Percentiles rank a stretch among this genome's conserved stretches.
phyloP scores from a whole-genome alignment of 2,797 vertebrate species.

The Parotocinclus haroldoi region DNA sequence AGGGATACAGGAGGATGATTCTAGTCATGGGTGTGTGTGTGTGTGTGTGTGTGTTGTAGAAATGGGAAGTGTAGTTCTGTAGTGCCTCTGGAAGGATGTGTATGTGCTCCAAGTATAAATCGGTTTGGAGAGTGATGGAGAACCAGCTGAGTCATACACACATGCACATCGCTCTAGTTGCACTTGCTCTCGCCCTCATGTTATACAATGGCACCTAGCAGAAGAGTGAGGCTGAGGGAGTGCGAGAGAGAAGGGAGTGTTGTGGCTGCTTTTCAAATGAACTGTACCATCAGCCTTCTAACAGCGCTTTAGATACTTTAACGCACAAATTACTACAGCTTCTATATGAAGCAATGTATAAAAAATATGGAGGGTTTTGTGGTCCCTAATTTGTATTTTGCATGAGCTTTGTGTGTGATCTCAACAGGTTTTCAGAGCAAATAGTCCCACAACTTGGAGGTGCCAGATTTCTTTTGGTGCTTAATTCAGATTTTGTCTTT shows the following conservation, averaged over 20 bases:
- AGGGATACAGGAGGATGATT: conserved; percentile 21
- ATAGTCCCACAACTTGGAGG: no score
- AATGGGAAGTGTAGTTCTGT: conserved; percentile 22
- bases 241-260: conserved; percentile 9
- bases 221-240: conserved; percentile 15
- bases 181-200: conserved; percentile 19
- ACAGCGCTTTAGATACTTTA: no score
- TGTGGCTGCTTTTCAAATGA: conserved; percentile 5
- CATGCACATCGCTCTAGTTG: conserved; percentile 27
- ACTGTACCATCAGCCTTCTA: neutral
- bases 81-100: conserved; percentile 21
- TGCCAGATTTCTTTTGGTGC: no score
- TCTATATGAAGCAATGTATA: no score
- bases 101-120: conserved; percentile 31
- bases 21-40: conserved; percentile 15
- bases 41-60: conserved; percentile 13
- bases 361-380: no score
- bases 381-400: no score
- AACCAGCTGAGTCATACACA: conserved; percentile 53
- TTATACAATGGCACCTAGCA: conserved; percentile 40
- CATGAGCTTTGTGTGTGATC: no score
- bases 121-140: conserved; percentile 28
- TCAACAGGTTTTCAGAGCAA: no score
- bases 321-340: no score
- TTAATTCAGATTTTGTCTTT: no score